Conservation (phyloP, 2,797 vertebrate species). For the Lateolabrax maculatus region DNA sequence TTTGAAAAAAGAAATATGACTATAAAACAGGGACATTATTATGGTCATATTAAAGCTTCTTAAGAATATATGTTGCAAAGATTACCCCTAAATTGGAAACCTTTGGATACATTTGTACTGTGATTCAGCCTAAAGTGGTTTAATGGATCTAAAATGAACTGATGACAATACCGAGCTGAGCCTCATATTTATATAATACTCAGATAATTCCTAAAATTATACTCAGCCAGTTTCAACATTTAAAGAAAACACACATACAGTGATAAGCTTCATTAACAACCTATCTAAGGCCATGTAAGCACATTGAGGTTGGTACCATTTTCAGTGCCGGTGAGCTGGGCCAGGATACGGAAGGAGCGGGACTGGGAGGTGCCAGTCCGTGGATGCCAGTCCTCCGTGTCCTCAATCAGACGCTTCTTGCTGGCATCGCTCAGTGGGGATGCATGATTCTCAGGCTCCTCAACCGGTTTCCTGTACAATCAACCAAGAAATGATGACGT, state of each 20-base stretch:
- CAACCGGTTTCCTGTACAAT: conserved; percentile 85
- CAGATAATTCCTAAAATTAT: not conserved
- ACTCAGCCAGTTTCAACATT: not conserved
- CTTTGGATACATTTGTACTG: not conserved
- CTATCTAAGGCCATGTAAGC: not conserved
- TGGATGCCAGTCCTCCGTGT: conserved; percentile 97
- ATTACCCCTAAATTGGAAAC: not conserved
- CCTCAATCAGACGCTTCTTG: conserved; percentile 96
- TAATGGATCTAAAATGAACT: conserved; percentile 1
- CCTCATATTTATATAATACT: not conserved
- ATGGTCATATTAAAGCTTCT: not conserved
- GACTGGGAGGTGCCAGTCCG: conserved; percentile 93
- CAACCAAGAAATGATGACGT: not conserved
- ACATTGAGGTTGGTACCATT: conserved; percentile 73
- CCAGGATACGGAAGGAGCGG: conserved; percentile 96
- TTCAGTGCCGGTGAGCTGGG: conserved; percentile 97
- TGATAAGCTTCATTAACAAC: not conserved
- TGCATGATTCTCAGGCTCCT: conserved; percentile 86
- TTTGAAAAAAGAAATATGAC: not conserved
- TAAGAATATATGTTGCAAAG: not conserved
- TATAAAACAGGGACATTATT: not conserved
- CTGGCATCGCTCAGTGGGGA: conserved; percentile 90
- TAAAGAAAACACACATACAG: not conserved
- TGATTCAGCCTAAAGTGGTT: not conserved
- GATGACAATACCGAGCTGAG: not conserved